Evolutionary conservation across 2,888 invertebrate species (phyloP).

Genomic region (Drosophila neotestacea): DNA sequence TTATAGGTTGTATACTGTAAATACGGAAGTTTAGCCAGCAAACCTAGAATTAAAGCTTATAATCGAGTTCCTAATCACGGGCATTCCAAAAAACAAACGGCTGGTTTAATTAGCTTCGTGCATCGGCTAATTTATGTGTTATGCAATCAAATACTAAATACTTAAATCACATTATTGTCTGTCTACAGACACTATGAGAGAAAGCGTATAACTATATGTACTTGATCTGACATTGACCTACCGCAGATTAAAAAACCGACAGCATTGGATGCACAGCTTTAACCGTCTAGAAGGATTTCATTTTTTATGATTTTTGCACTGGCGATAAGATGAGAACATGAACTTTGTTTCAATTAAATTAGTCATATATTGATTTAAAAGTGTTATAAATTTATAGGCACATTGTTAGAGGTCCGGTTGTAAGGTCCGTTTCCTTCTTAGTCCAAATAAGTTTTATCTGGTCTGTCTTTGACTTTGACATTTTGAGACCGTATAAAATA

Average conservation of each 20-base stretch:
- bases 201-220: not conserved
- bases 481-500: too few relatives aligned
- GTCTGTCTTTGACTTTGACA: too few relatives aligned
- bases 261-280: not conserved
- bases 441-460: too few relatives aligned
- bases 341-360: not conserved
- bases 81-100: not conserved
- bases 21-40: not conserved
- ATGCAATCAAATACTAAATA: not conserved
- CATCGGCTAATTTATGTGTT: not conserved
- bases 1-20: not conserved
- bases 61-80: not conserved
- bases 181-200: not conserved
- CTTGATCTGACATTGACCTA: conserved; percentile 13
- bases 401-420: not conserved
- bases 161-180: not conserved
- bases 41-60: not conserved
- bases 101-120: not conserved
- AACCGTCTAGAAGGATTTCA: not conserved
- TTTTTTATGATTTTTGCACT: not conserved
- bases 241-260: conserved; percentile 1
- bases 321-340: conserved; percentile 5
- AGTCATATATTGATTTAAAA: conserved; percentile 1
- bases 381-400: not conserved
- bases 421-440: too few relatives aligned